Evolutionary conservation across 2,113 vertebrate species (phyloP).

Genomic region (Grantiella picta): DNA sequence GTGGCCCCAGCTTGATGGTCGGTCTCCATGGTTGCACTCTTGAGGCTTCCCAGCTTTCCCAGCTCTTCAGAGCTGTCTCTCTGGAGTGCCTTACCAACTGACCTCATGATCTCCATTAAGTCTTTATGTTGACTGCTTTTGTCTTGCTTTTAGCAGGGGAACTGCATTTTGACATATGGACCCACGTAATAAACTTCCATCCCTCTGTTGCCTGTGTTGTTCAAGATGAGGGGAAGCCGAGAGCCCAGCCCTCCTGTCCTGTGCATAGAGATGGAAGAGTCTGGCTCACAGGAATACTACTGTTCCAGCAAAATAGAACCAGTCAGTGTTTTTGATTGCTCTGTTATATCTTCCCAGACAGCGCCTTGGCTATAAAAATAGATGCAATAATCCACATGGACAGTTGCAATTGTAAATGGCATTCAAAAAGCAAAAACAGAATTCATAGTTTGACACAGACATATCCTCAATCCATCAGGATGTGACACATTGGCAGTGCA

Average conservation of each 20-base stretch:
- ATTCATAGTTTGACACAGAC: conserved; percentile 55
- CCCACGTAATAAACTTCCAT: background rate
- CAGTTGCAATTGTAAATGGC: conserved; percentile 44
- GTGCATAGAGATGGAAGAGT: background rate
- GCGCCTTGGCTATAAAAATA: conserved; percentile 51
- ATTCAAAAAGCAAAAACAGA: conserved; percentile 43
- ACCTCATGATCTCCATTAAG: background rate
- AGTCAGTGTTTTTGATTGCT: conserved; percentile 40
- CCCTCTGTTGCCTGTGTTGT: background rate
- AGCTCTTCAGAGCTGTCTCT: background rate
- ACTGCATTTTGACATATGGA: background rate
- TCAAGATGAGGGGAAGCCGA: background rate
- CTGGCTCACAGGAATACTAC: background rate
- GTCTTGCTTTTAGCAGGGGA: background rate
- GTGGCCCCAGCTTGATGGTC: fast-evolving
- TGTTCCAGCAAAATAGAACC: conserved; percentile 44
- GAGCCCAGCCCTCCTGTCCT: background rate
- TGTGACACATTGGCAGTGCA: background rate
- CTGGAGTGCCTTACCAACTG: background rate
- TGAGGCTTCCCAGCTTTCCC: background rate
- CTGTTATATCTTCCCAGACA: conserved; percentile 47
- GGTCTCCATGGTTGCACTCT: background rate
- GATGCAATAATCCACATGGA: conserved; percentile 51
- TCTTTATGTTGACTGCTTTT: background rate
- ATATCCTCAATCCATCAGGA: conserved; percentile 29